Conservation (phyloP, 2,888 invertebrate genomes). For the Tiliacea citrago region DNA sequence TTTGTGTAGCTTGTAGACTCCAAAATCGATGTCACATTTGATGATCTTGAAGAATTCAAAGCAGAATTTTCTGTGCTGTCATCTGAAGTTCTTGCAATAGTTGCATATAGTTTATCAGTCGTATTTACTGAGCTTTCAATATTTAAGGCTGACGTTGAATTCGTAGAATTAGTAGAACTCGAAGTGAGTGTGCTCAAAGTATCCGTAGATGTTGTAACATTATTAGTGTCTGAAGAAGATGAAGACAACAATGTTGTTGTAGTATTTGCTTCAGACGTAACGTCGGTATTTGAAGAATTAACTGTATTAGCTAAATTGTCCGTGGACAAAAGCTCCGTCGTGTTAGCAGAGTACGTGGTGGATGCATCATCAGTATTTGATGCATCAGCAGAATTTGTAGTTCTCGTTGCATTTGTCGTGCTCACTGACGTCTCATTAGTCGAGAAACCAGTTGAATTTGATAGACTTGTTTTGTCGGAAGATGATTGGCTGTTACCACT, state of each 20-base stretch:
- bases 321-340: slow-evolving; percentile 24
- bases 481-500: slow-evolving; percentile 38
- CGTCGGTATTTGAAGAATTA: slow-evolving; percentile 46
- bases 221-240: slow-evolving; percentile 30
- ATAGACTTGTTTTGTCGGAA: slow-evolving; percentile 32
- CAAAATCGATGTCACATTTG: slow-evolving; percentile 13
- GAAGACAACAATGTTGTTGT: slow-evolving; percentile 30
- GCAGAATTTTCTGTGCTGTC: slow-evolving; percentile 22
- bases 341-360: slow-evolving; percentile 37
- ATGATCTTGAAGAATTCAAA: slow-evolving; percentile 33
- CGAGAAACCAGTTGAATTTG: slow-evolving; percentile 51
- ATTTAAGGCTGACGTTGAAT: slow-evolving; percentile 32
- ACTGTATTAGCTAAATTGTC: slow-evolving; percentile 26
- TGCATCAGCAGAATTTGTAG: slow-evolving; percentile 40
- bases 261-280: slow-evolving; percentile 32
- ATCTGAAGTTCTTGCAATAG: slow-evolving; percentile 13
- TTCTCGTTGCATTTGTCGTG: slow-evolving; percentile 26
- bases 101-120: slow-evolving; percentile 23
- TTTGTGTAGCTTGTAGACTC: slow-evolving; percentile 26
- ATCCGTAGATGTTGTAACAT: slow-evolving; percentile 31
- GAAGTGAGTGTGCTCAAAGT: slow-evolving; percentile 35
- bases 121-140: slow-evolving; percentile 21
- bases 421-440: slow-evolving; percentile 33
- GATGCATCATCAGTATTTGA: slow-evolving; percentile 33
- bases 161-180: slow-evolving; percentile 50